Evolutionary conservation across 1,140 invertebrate genomes (phyloP).

Genomic region (Micrasema longulum): DNA sequence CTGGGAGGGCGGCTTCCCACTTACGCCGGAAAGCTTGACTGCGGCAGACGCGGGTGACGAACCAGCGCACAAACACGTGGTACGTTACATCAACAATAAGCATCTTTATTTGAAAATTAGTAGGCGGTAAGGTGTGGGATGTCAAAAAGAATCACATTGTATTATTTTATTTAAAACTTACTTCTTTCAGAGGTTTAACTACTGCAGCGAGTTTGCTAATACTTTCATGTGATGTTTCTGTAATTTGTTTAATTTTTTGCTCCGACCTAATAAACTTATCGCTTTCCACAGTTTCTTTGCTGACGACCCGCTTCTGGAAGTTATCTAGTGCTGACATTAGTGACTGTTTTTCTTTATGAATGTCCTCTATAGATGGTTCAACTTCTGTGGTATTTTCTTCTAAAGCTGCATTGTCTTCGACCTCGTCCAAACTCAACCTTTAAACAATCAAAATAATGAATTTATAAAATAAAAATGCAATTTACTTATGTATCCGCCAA

Average conservation of each 20-base stretch:
- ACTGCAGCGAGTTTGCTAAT: background rate
- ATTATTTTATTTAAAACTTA: background rate
- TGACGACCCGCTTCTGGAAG: conserved; percentile 41
- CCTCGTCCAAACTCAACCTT: conserved; percentile 49
- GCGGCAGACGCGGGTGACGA: too few species aligned
- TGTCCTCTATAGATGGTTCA: conserved; percentile 53
- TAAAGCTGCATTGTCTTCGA: conserved; percentile 8
- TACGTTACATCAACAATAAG: too few species aligned
- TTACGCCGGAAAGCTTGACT: too few species aligned
- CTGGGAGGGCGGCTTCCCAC: too few species aligned
- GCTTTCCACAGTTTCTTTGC: conserved; percentile 25
- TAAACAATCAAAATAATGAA: too few species aligned
- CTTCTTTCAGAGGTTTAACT: conserved; percentile 20
- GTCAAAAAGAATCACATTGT: too few species aligned
- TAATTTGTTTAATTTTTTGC: background rate
- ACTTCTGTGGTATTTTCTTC: conserved; percentile 19
- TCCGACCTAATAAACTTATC: background rate
- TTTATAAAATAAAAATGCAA: too few species aligned
- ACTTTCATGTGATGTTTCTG: too few species aligned
- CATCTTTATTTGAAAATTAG: too few species aligned
- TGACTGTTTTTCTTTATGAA: conserved; percentile 68
- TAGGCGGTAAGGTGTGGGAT: too few species aligned
- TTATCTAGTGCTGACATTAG: conserved; percentile 65
- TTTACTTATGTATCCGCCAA: too few species aligned
- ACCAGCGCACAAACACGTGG: too few species aligned